Conservation (phyloP, 2,888 invertebrate species). For the Drosophila austrosaltans region DNA sequence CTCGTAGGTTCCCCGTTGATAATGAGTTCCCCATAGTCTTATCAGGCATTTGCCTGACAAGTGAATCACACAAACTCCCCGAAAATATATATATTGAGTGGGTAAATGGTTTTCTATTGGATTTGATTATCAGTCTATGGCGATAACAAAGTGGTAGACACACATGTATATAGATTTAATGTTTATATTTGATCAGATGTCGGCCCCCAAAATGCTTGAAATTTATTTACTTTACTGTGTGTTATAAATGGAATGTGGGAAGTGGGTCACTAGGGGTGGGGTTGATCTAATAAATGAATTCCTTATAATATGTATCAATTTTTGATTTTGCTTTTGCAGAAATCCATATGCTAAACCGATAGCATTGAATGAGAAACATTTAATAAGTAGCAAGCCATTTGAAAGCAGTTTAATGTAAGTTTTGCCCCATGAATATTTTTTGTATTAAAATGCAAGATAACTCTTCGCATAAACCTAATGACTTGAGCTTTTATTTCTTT, state of each 20-base stretch:
- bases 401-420: slow-evolving; percentile 47
- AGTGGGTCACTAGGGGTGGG: slow-evolving; percentile 15
- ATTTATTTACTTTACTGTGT: not conserved
- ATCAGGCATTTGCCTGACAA: slow-evolving; percentile 22
- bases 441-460: not conserved
- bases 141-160: slow-evolving; percentile 37
- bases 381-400: slow-evolving; percentile 3
- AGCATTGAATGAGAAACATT: slow-evolving; percentile 55
- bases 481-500: not conserved
- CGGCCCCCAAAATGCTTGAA: slow-evolving; percentile 19
- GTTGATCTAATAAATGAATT: slow-evolving; percentile 31
- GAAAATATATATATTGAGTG: slow-evolving; percentile 50
- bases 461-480: not conserved
- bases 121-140: slow-evolving; percentile 58
- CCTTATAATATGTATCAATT: not conserved
- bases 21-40: slow-evolving; percentile 21
- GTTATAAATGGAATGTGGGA: slow-evolving; percentile 8
- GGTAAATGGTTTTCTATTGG: slow-evolving; percentile 31
- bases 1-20: not conserved
- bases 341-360: slow-evolving; percentile 30
- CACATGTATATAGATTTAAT: slow-evolving; percentile 9
- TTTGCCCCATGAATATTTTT: not conserved
- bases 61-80: slow-evolving; percentile 56
- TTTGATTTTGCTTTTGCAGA: slow-evolving; percentile 50
- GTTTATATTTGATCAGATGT: slow-evolving; percentile 19